Base-by-base conservation (phyloP, 2,113 vertebrate genomes). In the Pycnonotus jocosus region DNA sequence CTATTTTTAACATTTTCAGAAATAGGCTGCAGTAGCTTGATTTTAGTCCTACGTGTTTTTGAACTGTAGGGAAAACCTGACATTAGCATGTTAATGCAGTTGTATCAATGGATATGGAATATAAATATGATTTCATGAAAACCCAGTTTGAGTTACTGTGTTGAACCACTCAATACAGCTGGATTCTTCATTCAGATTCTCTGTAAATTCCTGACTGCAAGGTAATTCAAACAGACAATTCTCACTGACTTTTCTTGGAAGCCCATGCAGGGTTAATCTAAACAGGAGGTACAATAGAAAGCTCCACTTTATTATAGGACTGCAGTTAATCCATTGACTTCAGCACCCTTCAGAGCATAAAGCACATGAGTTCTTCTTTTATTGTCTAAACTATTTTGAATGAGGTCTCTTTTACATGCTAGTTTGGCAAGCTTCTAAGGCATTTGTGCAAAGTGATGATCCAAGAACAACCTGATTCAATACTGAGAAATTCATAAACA, bases 361-460 rank as follows among this genome's bases (percentile, higher is more conserved):
- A 93, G 56, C 53, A 88, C 3, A 1, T 9, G 30, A 89, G 30
- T 61, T 88, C 44, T 87, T 83, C 40, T 91, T 70, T 71, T 84
- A 81, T 88, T 93, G 91, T 96, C 96, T 96, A 96, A 95, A 96
- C 92, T 96, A 81, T 93, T 96, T 96, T 94, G 93, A 94, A 96
- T 2, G 15, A 93, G 76, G 74, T 96, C 53, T 90, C 77, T 90
- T 89, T 88, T 69, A 74, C 74, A 74, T 80, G 94, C 94, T 97
- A 96, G 88, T 93, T 90, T 88, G 94, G 94, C 94, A 96, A 96
- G 93, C 94, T 92, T 96, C 94, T 96, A 96, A 96, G 95, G 96
- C 96, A 97, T 97, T 94, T 94, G 94, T 96, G 95, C 83, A 84
- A 96, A 71, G 93, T 94, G 85, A 86, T 93, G 83, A 92, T 92